Conservation (phyloP, 2,888 invertebrate genomes). For the Lagria hirta region DNA sequence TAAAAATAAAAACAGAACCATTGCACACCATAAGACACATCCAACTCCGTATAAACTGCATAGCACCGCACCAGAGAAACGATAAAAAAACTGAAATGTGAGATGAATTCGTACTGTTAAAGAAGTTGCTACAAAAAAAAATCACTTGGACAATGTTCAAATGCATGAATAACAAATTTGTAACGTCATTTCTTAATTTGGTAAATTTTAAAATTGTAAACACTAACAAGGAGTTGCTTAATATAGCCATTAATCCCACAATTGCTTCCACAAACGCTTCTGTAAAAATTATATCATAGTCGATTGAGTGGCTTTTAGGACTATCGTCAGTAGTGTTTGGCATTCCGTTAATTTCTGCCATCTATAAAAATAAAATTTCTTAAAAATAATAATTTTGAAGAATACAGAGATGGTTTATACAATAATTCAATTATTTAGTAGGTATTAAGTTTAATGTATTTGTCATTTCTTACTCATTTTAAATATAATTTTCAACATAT, state of each 20-base stretch:
- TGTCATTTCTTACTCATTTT: no score
- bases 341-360: conserved; percentile 2
- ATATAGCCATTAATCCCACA: conserved; percentile 3
- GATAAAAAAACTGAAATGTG: conserved; percentile 1
- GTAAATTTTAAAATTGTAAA: conserved; percentile 3
- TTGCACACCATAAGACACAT: not conserved
- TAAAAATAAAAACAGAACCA: conserved; percentile 4
- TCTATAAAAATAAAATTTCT: conserved; percentile 2
- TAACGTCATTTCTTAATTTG: conserved; percentile 1
- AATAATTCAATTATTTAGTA: no score
- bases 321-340: conserved; percentile 1
- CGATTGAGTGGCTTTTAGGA: not conserved
- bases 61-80: not conserved
- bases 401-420: no score
- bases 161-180: conserved; percentile 5
- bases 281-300: conserved; percentile 2
- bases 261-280: conserved; percentile 4
- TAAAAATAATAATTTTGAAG: no score
- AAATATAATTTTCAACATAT: no score
- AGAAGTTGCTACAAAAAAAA: conserved; percentile 4
- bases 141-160: conserved; percentile 8
- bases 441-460: no score
- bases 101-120: conserved; percentile 2
- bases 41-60: conserved; percentile 1
- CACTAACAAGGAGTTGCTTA: conserved; percentile 2